Evolutionary conservation across 2,113 vertebrate species (phyloP).

Genomic region (Dipodomys stephensi): DNA sequence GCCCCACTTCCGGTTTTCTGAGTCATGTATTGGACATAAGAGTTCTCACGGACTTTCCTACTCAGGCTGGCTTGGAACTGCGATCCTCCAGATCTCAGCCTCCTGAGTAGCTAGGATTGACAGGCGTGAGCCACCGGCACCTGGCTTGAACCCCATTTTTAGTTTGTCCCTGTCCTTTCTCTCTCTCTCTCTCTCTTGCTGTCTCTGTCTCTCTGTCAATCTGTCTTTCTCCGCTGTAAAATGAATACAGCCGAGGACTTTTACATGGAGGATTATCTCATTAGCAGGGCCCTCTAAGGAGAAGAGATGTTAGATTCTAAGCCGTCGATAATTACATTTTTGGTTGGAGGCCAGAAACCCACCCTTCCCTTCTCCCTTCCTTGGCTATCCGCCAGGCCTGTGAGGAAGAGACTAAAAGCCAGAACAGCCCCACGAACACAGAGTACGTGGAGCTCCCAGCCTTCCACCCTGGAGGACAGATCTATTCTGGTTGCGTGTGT

Average conservation of each 20-base stretch:
- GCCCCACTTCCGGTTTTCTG: no score
- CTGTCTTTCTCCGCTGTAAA: not conserved
- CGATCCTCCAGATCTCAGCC: no score
- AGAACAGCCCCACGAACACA: not conserved
- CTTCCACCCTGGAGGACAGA: not conserved
- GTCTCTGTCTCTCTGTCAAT: not conserved
- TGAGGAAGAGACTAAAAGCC: slow-evolving; percentile 37
- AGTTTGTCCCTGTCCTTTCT: no score
- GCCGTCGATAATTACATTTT: slow-evolving; percentile 73
- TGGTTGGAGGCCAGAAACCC: slow-evolving; percentile 71
- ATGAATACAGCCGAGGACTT: slow-evolving; percentile 21
- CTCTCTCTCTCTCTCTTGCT: no score
- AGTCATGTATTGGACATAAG: no score
- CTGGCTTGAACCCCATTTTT: no score
- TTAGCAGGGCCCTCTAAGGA: slow-evolving; percentile 64
- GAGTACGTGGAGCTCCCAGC: slow-evolving; percentile 2
- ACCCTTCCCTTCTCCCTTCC: not conserved
- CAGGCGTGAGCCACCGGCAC: no score
- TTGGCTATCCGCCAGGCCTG: slow-evolving; percentile 8
- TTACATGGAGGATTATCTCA: slow-evolving; percentile 40
- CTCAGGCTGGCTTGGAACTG: no score
- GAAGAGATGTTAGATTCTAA: slow-evolving; percentile 59
- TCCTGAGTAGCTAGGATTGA: no score
- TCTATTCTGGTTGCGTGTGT: slow-evolving; percentile 71
- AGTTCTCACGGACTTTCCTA: no score